Percentiles rank a stretch among this genome's conserved stretches.
Conservation (phyloP, 2,888 invertebrate genomes). For the Drosophila paracracens region DNA sequence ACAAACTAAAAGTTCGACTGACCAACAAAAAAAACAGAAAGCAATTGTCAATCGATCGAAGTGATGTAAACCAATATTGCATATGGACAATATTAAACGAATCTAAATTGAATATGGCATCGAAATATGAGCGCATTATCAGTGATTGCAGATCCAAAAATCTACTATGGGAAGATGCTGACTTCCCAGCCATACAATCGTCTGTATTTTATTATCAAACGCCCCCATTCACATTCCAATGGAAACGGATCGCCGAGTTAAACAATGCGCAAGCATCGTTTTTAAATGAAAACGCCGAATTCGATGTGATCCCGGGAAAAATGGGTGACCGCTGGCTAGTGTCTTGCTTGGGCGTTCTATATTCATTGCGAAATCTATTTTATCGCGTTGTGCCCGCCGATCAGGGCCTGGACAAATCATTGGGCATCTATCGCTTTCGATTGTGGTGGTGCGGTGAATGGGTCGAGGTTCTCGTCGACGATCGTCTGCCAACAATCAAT, state of each 20-base stretch:
- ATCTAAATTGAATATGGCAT: slow-evolving; percentile 77
- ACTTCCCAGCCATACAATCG: slow-evolving; percentile 94
- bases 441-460: slow-evolving; percentile 98
- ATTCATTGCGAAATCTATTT: slow-evolving; percentile 94
- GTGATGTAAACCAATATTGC: slow-evolving; percentile 39
- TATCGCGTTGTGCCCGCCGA: slow-evolving; percentile 96
- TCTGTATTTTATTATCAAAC: slow-evolving; percentile 97
- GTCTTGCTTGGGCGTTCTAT: slow-evolving; percentile 93
- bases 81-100: slow-evolving; percentile 16
- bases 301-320: slow-evolving; percentile 94
- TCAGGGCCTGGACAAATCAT: slow-evolving; percentile 90
- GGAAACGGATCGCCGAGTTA: slow-evolving; percentile 92
- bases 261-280: slow-evolving; percentile 86
- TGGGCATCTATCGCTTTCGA: slow-evolving; percentile 94
- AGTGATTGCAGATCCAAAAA: slow-evolving; percentile 91
- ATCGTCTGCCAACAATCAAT: slow-evolving; percentile 94
- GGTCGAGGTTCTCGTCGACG: slow-evolving; percentile 95
- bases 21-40: slow-evolving; percentile 13
- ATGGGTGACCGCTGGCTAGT: slow-evolving; percentile 97
- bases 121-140: slow-evolving; percentile 92
- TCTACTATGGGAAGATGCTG: slow-evolving; percentile 95
- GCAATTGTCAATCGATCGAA: slow-evolving; percentile 12
- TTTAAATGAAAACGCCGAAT: slow-evolving; percentile 87
- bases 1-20: slow-evolving; percentile 15
- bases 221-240: slow-evolving; percentile 96